Evolutionary conservation across 2,888 invertebrate species (phyloP), one percentile per base, ranked within the genome.

Genomic region (Callimorpha dominula): DNA sequence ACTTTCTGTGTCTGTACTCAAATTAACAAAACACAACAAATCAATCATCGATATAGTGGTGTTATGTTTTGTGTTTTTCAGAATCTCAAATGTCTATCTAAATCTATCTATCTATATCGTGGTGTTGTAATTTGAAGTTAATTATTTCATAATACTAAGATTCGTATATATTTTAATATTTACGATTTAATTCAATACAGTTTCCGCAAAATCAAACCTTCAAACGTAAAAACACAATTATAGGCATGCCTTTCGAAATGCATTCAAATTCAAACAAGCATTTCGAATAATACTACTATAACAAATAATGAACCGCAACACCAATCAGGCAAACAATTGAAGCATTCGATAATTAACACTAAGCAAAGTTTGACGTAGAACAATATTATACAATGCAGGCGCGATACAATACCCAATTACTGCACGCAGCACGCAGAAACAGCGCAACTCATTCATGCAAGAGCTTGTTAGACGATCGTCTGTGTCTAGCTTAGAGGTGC

Each of bases 401-500:
- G 76, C 75, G 85, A 86, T 84, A 89, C 88, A 89, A 88, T 88
- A 86, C 78, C 88, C 91, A 92, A 92, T 92, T 91, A 92, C 86
- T 73, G 86, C 81, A 83, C 85, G 88, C 87, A 89, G 85, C 85
- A 89, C 87, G 89, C 86, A 85, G 86, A 84, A 84, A 85, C 85
- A 83, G 78, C 81, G 65, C 84, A 87, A 88, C 84, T 87, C 90
- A 87, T 89, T 90, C 89, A 89, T 88, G 91, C 90, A 87, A 78
- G 84, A 84, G 88, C 89, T 90, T 89, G 91, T 91, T 92, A 91
- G 90, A 88, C 85, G 89, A 87, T 77, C 87, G 89, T 89, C 90
- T 90, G 87, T 79, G 80, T 83, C 81, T 85, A 80, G 74, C 66
- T 83, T 83, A 84, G 73, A 74, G 78, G 65, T 46, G 52, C 46